Evolutionary conservation across 2,888 invertebrate genomes (phyloP).

Genomic region (Tiphia femorata): DNA sequence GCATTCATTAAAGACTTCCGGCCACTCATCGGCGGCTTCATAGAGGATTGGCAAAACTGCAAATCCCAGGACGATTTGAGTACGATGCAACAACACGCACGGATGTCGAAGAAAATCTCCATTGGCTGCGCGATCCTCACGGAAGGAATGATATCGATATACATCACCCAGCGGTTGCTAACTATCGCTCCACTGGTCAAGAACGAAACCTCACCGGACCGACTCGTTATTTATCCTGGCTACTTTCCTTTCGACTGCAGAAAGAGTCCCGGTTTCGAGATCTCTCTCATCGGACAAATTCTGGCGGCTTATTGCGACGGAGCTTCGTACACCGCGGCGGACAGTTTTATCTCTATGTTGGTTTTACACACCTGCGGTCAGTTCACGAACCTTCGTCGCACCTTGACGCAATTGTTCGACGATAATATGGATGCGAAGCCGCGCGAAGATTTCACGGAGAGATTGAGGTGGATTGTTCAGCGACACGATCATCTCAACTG

Average conservation of each 20-base stretch:
- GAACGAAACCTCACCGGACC: background rate
- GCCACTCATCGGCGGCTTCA: conserved; percentile 21
- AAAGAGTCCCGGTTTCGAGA: background rate
- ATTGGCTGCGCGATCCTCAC: conserved; percentile 31
- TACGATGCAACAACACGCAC: conserved; percentile 22
- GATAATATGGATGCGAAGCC: background rate
- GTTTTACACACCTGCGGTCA: conserved; percentile 32
- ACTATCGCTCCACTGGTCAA: no score
- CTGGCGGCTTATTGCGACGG: background rate
- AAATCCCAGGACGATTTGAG: conserved; percentile 7
- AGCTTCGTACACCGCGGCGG: background rate
- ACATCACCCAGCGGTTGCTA: background rate
- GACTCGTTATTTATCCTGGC: background rate
- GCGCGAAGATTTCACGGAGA: conserved; percentile 5
- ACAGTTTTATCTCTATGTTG: conserved; percentile 30
- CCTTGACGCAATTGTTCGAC: background rate
- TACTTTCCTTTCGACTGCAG: background rate
- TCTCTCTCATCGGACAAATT: background rate
- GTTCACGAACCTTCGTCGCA: background rate
- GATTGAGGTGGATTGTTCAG: conserved; percentile 26
- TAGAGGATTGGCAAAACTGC: conserved; percentile 17
- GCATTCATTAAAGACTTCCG: no score
- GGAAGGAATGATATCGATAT: conserved; percentile 23
- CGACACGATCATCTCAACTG: conserved; percentile 33
- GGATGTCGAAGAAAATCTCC: conserved; percentile 12